Base-by-base conservation (phyloP, 1,140 invertebrate species). In the Zaprionus kolodkinae region DNA sequence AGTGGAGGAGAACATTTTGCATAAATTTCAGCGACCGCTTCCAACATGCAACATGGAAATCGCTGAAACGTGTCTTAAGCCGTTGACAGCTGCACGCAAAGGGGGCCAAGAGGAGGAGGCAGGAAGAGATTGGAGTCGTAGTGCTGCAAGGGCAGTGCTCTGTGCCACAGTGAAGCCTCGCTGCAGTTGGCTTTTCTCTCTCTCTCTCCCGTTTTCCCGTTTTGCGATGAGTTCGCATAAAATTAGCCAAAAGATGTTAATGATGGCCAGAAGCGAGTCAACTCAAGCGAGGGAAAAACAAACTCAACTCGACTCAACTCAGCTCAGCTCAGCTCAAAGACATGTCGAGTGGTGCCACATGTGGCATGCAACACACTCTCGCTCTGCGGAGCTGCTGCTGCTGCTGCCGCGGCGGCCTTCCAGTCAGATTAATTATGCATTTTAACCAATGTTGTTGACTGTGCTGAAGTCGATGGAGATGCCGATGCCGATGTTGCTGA, bases 211-310 rank as follows among this genome's bases (percentile, higher is more conserved):
- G 25, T 35, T 52, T 25, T 9, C 40, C 40, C 40, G 40, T 45
- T 45, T 45, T 7, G 40, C 40, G n/a, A 7, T 45, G 15, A 50
- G 54, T 61, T 61, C 76, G 85, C 78, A 88, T 84, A 81, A 85
- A 89, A 89, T 88, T 88, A 89, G 57, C 57, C 78, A 84, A 89
- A 85, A 78, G 85, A 78, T 88, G 85, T 88, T 88, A 88, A 89
- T 88, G 81, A 88, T 63, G 45, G 68, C 68, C 68, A 69, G 48
- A 83, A 54, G 82, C 54, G 65, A 74, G 68, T 73, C 65, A 79
- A 65, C 81, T 68, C 72, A 66, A 63, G n/a, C 78, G 45, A 68
- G 45, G 54, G 30, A 64, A 54, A 54, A 61, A 45, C 25, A 48
- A 67, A 63, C 43, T 62, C 45, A 72, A 70, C 36, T 56, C 67